Base-by-base conservation (phyloP, 2,888 invertebrate genomes). In the Lacanobia wlatinum region DNA sequence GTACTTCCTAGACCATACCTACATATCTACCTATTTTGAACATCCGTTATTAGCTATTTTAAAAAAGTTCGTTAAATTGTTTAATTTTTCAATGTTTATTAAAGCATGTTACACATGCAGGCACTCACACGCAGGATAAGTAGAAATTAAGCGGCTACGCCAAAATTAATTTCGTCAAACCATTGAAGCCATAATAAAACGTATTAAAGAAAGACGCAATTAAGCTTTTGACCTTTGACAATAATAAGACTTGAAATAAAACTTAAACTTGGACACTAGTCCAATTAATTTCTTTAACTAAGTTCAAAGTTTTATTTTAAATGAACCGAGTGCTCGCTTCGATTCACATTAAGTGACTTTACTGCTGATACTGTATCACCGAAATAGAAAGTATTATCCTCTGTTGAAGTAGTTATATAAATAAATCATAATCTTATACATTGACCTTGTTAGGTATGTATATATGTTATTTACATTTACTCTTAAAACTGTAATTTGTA, bases 211-310 rank as follows among this genome's bases (percentile, higher is more conserved):
- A 58, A 12, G 21, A 14, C 46, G 52, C 21, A 66, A 75, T 73
- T 46, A 75, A 46, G 14, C 16, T 46, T 58, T 74, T 52, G 56
- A 58, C 75, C 66, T 66, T 58, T 34, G 23, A n/a, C 4, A 65
- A 43, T 62, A 46, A 55, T 50, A 34, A 21, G 28, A 56, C 38
- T 64, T 18, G 28, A 56, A 73, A 56, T 56, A 23, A 73, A 46
- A 55, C 65, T 34, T 48, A 14, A 67, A 67, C 75, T 38, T 58
- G 38, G 58, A 75, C 56, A 73, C 58, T 52, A 21, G 67, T 75
- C 23, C 67, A 67, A 74, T 69, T 61, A 75, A 28, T 52, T 73
- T 38, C 34, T 75, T 67, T 34, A 28, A 28, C 21, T 28, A 40
- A 59, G 16, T 66, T 65, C 14, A 65, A 66, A 66, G 38, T 75